Percentiles rank a stretch among this genome's conserved stretches.
These are phyloP conservation scores for Agriopis marginaria DNA, from an alignment of 2,888 invertebrate species.

Conservation along the genomic window DNA sequence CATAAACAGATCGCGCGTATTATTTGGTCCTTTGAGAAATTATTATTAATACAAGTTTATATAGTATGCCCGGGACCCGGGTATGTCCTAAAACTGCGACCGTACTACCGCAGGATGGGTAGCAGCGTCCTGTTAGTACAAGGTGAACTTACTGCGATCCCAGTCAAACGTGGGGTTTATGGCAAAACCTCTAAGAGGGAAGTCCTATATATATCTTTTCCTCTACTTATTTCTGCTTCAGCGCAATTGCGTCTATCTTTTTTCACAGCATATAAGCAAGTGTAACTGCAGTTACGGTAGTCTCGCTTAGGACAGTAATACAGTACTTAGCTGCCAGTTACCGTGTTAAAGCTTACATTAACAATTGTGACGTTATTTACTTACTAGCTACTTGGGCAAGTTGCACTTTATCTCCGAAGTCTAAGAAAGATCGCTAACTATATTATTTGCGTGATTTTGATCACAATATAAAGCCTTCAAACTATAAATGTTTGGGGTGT, in stretches of 20 bases:
- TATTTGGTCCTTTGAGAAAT: not conserved
- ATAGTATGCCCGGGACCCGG: too few species aligned
- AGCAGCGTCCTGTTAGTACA: too few species aligned
- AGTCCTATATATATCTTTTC: too few species aligned
- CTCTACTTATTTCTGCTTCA: too few species aligned
- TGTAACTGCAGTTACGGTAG: not conserved
- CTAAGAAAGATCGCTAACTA: not conserved
- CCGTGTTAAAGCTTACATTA: slow-evolving; percentile 59
- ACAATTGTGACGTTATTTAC: slow-evolving; percentile 49
- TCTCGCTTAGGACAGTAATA: slow-evolving; percentile 25
- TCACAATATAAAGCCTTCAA: slow-evolving; percentile 1
- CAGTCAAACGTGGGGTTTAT: too few species aligned
- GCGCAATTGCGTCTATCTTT: too few species aligned
- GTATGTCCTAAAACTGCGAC: too few species aligned
- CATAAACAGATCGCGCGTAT: not conserved
- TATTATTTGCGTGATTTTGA: not conserved
- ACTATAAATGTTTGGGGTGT: not conserved
- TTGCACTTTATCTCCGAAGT: slow-evolving; percentile 1
- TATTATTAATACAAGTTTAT: too few species aligned
- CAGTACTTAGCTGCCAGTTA: slow-evolving; percentile 44
- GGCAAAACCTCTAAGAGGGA: too few species aligned
- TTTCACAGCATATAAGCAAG: not conserved
- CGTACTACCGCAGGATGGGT: too few species aligned
- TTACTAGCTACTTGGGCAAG: slow-evolving; percentile 35
- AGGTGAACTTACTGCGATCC: too few species aligned